A percentile compares a stretch with the other conserved stretches of the same genome.
These are phyloP conservation scores for Oreochromis niloticus DNA, from an alignment of 2,113 vertebrate species.

Conservation along the genomic window DNA sequence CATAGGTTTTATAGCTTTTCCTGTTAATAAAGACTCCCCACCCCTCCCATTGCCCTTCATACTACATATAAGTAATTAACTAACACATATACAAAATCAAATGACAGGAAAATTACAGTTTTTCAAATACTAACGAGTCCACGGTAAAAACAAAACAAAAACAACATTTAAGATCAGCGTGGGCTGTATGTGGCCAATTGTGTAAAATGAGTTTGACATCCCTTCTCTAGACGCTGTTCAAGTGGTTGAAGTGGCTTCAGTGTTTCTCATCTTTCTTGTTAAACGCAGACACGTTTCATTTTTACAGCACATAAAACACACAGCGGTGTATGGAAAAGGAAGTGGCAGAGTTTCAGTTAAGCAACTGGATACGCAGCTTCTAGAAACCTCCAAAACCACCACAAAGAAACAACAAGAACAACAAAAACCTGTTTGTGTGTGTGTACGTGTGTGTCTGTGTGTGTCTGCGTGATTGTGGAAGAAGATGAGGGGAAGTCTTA, in stretches of 20 bases:
- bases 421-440: neutral
- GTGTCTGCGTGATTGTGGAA: neutral
- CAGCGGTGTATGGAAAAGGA: neutral
- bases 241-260: neutral
- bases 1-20: neutral
- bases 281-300: neutral
- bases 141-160: neutral
- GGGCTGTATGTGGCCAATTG: neutral
- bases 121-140: neutral
- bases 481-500: neutral
- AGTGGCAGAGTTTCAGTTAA: constrained; percentile 41
- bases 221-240: neutral
- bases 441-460: no score
- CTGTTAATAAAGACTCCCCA: neutral
- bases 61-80: neutral
- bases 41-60: neutral
- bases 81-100: neutral
- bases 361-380: constrained; percentile 31
- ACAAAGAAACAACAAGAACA: constrained; percentile 14
- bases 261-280: neutral
- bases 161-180: neutral
- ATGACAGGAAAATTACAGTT: neutral
- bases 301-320: neutral
- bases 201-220: neutral
- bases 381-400: constrained; percentile 21